Base-by-base conservation (phyloP, 1,140 invertebrate species). In the Pachyrhynchus sulphureomaculatus region DNA sequence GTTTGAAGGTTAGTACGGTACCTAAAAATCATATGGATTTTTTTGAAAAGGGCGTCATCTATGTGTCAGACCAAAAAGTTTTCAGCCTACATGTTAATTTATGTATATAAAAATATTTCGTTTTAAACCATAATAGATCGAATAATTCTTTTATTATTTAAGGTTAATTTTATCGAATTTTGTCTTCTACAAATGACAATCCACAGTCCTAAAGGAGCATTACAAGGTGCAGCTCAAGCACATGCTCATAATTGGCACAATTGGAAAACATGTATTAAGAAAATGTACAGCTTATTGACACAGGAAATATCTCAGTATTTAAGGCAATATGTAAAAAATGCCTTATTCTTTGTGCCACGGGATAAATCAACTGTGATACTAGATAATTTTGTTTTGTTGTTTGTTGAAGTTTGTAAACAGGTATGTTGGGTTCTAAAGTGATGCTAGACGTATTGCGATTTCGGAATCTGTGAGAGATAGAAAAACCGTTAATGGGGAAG, bases 171-270 rank as follows among this genome's bases (percentile, higher is more conserved):
- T 12, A 24, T 71, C n/a, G 57, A 73, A 42, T 74, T 71, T 65
- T 63, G 68, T n/a, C 49, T 73, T 1, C 44, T 74, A 2, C 72
- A 75, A 75, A 37, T 75, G 13, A 42, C 52, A 24, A 58, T 74
- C 12, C 74, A 74, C 48, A 61, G 74, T 58, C 73, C 73, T 2
- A 52, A 63, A 33, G 70, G 74, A 17, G 65, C 57, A 18, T 33
- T 15, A 17, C 60, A 71, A 53, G 67, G 59, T 9, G 39, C 64
- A 42, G 18, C 44, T 17, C 34, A 56, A 3, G 58, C 71, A 4
- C 71, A 69, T 45, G 71, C 73, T 10, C 44, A 29, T 18, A 66
- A 63, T 18, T 72, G 68, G 68, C 18, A 49, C 10, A 59, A 53
- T 2, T 75, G 74, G 74, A 68, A 67, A 21, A 56, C 55, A 15